Percentiles rank a stretch among this genome's conserved stretches.
Conservation (phyloP, 1,140 invertebrate genomes). For the Harpegnathos saltator region DNA sequence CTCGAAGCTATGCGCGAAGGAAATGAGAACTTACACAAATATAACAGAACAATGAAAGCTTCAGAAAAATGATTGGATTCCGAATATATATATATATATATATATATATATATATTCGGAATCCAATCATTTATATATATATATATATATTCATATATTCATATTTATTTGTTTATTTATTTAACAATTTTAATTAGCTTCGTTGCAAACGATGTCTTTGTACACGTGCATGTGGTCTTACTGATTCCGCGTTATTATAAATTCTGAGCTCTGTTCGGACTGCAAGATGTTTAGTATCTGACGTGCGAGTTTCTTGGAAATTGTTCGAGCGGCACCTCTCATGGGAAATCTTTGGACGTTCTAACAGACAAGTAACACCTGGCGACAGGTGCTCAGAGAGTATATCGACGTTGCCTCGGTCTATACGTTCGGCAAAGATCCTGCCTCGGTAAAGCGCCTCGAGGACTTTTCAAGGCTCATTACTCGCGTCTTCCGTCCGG, state of each 20-base stretch:
- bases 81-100: background rate
- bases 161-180: slow-evolving; percentile 5
- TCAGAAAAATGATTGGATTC: background rate
- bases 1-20: background rate
- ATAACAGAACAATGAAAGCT: background rate
- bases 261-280: background rate
- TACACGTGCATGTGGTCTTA: background rate
- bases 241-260: background rate
- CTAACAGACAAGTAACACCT: slow-evolving; percentile 74
- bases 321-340: slow-evolving; percentile 6
- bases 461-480: background rate
- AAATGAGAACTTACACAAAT: background rate
- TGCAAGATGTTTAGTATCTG: background rate
- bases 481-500: background rate
- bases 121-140: too few relatives aligned
- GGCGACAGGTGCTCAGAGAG: slow-evolving; percentile 76
- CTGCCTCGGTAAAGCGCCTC: slow-evolving; percentile 10
- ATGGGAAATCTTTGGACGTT: slow-evolving; percentile 66
- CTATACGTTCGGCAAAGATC: slow-evolving; percentile 6
- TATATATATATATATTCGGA: slow-evolving; percentile 12
- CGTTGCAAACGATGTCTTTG: background rate
- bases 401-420: slow-evolving; percentile 14
- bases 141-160: background rate
- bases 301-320: slow-evolving; percentile 28
- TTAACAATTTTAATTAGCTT: background rate